Evolutionary conservation across 2,113 vertebrate species (phyloP).

Genomic region (Falco punctatus): DNA sequence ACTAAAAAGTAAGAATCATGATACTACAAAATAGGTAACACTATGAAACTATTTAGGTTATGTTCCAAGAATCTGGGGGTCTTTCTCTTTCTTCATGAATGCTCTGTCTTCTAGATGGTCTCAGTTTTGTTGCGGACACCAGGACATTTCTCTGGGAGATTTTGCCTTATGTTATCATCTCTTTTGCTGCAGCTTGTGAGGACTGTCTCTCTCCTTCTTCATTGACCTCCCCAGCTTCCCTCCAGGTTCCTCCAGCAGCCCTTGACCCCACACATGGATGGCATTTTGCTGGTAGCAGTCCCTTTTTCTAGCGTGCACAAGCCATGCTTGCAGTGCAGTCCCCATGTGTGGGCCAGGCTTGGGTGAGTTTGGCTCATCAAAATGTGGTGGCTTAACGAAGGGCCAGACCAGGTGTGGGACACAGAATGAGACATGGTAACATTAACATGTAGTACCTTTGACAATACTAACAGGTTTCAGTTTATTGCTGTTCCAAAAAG

Average conservation of each 20-base stretch:
- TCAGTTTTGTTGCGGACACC: background rate
- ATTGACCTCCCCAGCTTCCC: background rate
- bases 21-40: background rate
- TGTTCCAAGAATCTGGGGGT: fast-evolving
- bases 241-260: background rate
- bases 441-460: background rate
- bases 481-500: background rate
- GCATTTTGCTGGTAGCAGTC: background rate
- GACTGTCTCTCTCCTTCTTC: background rate
- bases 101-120: background rate
- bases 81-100: background rate
- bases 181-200: background rate
- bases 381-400: background rate
- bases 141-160: background rate
- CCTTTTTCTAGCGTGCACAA: background rate
- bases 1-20: background rate
- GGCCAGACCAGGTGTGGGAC: background rate
- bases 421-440: background rate
- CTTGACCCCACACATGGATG: background rate
- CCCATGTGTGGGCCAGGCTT: background rate
- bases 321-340: background rate
- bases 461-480: background rate
- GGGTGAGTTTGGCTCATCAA: background rate
- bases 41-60: background rate
- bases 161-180: background rate